Evolutionary conservation across 2,888 invertebrate genomes (phyloP).

Genomic region (Drosophila anomelani): DNA sequence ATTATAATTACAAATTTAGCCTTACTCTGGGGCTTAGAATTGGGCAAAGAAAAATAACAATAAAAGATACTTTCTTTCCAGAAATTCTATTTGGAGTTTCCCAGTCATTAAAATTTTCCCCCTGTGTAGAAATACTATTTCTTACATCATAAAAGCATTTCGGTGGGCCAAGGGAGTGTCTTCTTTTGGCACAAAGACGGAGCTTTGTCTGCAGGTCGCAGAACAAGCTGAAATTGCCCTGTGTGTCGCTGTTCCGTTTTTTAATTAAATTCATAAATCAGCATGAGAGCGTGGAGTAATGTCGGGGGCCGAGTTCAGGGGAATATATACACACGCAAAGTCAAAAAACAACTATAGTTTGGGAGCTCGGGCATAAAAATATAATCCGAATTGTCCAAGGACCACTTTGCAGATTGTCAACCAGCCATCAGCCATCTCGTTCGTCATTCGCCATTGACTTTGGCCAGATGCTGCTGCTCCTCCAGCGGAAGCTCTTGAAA

Average conservation of each 20-base stretch:
- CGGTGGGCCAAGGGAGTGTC: slow-evolving; percentile 27
- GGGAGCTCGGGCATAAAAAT: slow-evolving; percentile 49
- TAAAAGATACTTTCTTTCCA: neutral
- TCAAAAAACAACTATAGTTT: slow-evolving; percentile 40
- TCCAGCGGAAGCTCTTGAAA: slow-evolving; percentile 62
- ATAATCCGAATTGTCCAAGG: slow-evolving; percentile 50
- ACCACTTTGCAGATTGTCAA: slow-evolving; percentile 47
- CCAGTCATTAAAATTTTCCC: neutral
- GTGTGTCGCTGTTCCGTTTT: slow-evolving; percentile 70
- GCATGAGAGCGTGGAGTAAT: slow-evolving; percentile 36
- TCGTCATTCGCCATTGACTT: slow-evolving; percentile 25
- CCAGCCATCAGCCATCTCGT: slow-evolving; percentile 24
- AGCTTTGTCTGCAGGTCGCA: slow-evolving; percentile 44
- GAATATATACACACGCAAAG: slow-evolving; percentile 38
- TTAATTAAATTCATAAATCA: slow-evolving; percentile 80
- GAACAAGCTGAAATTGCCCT: slow-evolving; percentile 37
- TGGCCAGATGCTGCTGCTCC: slow-evolving; percentile 24
- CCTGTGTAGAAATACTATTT: slow-evolving; percentile 23
- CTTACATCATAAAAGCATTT: slow-evolving; percentile 70
- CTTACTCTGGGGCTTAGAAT: neutral
- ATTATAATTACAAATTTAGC: neutral
- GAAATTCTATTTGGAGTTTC: no score
- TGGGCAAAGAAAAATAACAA: neutral
- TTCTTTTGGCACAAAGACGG: slow-evolving; percentile 45
- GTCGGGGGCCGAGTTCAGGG: slow-evolving; percentile 33